A percentile compares a stretch with the other conserved stretches of the same genome.
phyloP scores from a whole-genome alignment of 2,113 vertebrate species.

The Eidolon helvum region DNA sequence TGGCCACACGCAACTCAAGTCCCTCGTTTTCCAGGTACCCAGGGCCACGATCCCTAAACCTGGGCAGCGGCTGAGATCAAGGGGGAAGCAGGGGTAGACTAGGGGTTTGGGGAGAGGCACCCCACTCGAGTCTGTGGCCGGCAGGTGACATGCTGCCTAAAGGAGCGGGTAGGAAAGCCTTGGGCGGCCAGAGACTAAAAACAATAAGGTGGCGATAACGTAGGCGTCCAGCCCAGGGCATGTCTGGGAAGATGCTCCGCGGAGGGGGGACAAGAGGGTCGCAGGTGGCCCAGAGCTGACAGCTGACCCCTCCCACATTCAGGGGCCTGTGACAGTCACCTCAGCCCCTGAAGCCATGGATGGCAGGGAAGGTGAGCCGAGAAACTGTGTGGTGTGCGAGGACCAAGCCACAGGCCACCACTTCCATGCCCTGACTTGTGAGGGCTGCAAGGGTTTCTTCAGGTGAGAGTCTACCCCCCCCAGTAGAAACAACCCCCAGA shows the following conservation, averaged over 20 bases:
- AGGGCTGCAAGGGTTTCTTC: constrained; percentile 82
- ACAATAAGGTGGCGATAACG: neutral
- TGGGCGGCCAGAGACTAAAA: neutral
- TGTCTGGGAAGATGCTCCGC: neutral
- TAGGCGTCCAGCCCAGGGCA: neutral
- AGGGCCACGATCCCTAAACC: neutral
- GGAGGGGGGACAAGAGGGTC: neutral
- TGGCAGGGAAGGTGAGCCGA: neutral
- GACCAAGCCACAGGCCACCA: constrained; percentile 82
- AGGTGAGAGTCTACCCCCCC: constrained; percentile 61
- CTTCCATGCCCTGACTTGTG: constrained; percentile 81
- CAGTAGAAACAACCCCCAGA: neutral
- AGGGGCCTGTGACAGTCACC: neutral
- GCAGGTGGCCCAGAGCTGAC: neutral
- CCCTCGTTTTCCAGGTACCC: neutral
- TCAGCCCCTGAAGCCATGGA: neutral
- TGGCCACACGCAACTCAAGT: neutral
- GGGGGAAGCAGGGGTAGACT: neutral
- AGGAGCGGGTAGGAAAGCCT: constrained; percentile 19
- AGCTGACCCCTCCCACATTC: neutral
- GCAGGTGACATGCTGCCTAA: neutral
- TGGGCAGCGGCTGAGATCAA: neutral
- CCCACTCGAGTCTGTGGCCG: neutral
- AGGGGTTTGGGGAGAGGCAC: neutral
- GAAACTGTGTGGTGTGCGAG: constrained; percentile 79